Evolutionary conservation across 2,888 invertebrate species (phyloP), one percentile per base, ranked within the genome.

Genomic region (Perizoma flavofasciatum): DNA sequence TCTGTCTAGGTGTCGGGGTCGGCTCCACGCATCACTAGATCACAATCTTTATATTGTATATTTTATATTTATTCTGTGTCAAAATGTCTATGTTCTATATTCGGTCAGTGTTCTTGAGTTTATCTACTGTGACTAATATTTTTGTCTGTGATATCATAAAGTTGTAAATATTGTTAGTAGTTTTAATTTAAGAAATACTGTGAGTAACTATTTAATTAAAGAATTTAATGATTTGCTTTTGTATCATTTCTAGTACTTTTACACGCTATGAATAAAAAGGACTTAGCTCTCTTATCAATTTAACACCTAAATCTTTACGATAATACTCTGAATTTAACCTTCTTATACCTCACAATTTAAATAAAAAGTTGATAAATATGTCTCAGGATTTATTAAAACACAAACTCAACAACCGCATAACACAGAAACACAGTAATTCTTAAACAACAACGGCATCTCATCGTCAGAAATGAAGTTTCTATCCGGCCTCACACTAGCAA

Each of bases 401-500:
- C 55, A 59, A 68, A 70, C 66, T 66, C 56, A 70, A 71, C 61
- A 77, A 47, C 87, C 89, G 79, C 83, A 79, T 46, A 95, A 80
- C 61, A 95, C 86, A 72, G 93, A 87, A 66, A 92, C 89, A 81
- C 93, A 95, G 80, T 94, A 94, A 84, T 96, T 96, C 77, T 96
- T 96, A 74, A 95, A 96, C 74, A 96, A 92, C 59, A 96, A 82
- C 0, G 96, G 96, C 49, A 92, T 93, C 48, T 93, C 93, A 63
- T 96, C 94, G 71, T 96, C 96, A 5, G 95, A 95, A 9, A 96
- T 94, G 66, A 96, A 95, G 74, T 96, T 96, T 49, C 96, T 92
- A 68, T 95, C 95, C 0, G 96, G 96, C 64, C 95, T 93, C 0
- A 94, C 92, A 46, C 96, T 95, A 0, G 95, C 92, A 70, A 94